Base-by-base conservation (phyloP, 2,888 invertebrate species). In the Apodemia zela region DNA sequence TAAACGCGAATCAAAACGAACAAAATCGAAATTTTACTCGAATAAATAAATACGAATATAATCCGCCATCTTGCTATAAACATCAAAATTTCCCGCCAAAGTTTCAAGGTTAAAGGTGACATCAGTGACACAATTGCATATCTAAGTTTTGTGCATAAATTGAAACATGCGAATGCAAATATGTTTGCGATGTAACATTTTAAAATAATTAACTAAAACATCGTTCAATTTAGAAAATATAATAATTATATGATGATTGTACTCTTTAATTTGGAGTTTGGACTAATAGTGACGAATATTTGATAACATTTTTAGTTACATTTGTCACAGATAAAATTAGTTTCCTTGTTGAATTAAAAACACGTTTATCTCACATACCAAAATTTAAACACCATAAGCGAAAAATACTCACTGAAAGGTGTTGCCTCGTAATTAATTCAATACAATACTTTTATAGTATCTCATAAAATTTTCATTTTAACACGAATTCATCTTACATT, bases 1-100 rank as follows among this genome's bases (percentile, higher is more conserved):
- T 45, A 66, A 63, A 65, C 83, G 78, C 82, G 75, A 79, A 74
- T 75, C 69, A 67, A 73, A 80, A 84, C 85, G 82, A 87, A 82
- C 59, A 77, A 75, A 66, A 77, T 76, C 82, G 80, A 83, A 80
- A 76, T 63, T 62, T 68, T 47, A 59, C 66, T 69, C 69, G 72
- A 73, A 69, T 71, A 63, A 42, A 66, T 68, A 42, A 69, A 69
- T 63, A 67, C 63, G 57, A 63, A 63, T 60, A 45, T 60, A 45
- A 63, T 54, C 59, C 61, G 60, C 62, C 61, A 61, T 64, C 63
- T 65, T 62, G 69, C 10, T 42, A 67, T 63, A 72, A 68, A 71
- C 66, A 63, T 71, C 64, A 68, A 63, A 69, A 60, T 68, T 66
- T 62, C 70, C 70, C 75, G 72, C 68, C 63, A 69, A 71, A 65